These are phyloP conservation scores for Dasyornis broadbenti DNA, from an alignment of 2,113 vertebrate genomes.

Conservation along the genomic window DNA sequence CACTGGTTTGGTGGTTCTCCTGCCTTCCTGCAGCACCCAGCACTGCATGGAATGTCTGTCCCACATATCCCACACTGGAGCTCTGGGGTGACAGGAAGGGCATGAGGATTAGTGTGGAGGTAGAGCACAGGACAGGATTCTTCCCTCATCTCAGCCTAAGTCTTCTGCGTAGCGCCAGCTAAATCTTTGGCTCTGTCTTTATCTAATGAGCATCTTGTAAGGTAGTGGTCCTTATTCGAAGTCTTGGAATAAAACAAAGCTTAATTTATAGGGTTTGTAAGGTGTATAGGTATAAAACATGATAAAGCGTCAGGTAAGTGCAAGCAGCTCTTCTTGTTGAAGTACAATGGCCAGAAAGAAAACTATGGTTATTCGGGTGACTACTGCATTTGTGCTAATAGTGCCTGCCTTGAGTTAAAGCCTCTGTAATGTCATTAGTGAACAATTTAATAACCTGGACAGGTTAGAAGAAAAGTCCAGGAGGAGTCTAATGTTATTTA, in stretches of 20 bases:
- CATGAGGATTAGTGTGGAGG: not conserved
- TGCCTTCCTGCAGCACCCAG: not conserved
- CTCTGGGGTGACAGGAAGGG: not conserved
- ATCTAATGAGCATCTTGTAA: not conserved
- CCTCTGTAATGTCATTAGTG: not conserved
- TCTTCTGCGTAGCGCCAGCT: not conserved
- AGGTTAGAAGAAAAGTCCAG: not conserved
- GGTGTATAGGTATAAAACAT: not conserved
- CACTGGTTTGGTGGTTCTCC: not conserved
- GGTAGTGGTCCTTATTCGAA: not conserved
- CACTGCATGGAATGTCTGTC: not conserved
- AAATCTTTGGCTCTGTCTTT: not conserved
- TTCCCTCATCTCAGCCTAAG: not conserved
- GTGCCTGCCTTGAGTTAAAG: not conserved
- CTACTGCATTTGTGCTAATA: not conserved
- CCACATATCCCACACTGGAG: not conserved
- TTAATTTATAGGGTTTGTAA: not conserved
- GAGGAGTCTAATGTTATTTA: not conserved
- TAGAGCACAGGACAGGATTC: rapidly evolving
- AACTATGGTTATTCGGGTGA: not conserved
- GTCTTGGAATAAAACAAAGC: not conserved
- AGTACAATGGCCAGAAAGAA: not conserved
- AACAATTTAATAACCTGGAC: not conserved
- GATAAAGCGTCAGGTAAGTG: not conserved
- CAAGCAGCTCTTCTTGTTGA: not conserved